Evolutionary conservation across 2,113 vertebrate genomes (phyloP).

Genomic region (Dasyprocta punctata): DNA sequence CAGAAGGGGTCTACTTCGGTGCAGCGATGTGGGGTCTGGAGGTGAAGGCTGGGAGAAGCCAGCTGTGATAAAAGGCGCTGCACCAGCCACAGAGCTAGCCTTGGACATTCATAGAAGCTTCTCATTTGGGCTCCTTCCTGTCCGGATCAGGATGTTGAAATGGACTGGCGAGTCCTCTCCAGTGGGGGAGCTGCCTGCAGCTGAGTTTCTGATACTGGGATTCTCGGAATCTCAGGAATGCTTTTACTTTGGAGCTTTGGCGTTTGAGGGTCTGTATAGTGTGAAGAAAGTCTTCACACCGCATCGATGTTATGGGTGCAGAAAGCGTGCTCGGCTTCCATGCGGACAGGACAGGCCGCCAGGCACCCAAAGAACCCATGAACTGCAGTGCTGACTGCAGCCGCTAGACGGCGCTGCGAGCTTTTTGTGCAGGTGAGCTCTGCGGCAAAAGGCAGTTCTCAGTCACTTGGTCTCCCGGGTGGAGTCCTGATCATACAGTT

Average conservation of each 20-base stretch:
- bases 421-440: not conserved
- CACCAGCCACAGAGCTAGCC: not conserved
- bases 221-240: not conserved
- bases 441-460: not conserved
- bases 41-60: too few species aligned
- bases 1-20: too few species aligned
- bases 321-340: not conserved
- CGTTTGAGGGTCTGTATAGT: fast-evolving
- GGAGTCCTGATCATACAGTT: fast-evolving
- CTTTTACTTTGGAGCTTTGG: not conserved
- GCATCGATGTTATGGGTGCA: fast-evolving
- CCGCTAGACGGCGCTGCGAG: not conserved
- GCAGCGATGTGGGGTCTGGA: not conserved
- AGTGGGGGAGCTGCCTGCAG: not conserved
- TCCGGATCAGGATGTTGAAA: not conserved
- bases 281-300: not conserved
- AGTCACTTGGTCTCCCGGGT: fast-evolving
- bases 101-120: fast-evolving
- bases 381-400: fast-evolving
- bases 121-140: fast-evolving
- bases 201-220: not conserved
- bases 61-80: not conserved
- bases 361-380: not conserved
- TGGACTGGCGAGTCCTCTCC: too few species aligned
- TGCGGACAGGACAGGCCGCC: not conserved